Evolutionary conservation across 2,113 vertebrate genomes (phyloP).

Genomic region (Dunckerocampus dactyliophorus): DNA sequence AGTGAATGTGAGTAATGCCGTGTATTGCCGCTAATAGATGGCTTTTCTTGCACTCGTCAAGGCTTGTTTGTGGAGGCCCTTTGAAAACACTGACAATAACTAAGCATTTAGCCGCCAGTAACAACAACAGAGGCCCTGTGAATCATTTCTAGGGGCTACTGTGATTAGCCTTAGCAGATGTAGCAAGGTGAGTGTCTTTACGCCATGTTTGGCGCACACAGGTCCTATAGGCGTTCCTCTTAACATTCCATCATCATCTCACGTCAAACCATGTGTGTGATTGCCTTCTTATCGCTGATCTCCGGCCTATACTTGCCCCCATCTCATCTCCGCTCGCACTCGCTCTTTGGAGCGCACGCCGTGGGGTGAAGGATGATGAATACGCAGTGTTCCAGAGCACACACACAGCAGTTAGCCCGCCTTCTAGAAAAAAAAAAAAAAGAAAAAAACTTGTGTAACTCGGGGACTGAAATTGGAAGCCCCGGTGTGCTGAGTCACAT

Average conservation of each 20-base stretch:
- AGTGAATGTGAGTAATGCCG: conserved; percentile 69
- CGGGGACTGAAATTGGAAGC: conserved; percentile 33
- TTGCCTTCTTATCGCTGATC: conserved; percentile 71
- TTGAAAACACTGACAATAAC: conserved; percentile 68
- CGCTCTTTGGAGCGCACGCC: conserved; percentile 44
- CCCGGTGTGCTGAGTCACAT: conserved; percentile 51
- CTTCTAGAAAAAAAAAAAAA: neutral
- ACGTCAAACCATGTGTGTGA: conserved; percentile 70
- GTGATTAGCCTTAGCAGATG: conserved; percentile 47
- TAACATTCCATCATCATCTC: conserved; percentile 57
- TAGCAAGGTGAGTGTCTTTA: conserved; percentile 49
- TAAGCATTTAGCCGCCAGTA: conserved; percentile 58
- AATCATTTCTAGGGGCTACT: conserved; percentile 53
- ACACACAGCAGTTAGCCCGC: conserved; percentile 1
- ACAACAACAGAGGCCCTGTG: conserved; percentile 59
- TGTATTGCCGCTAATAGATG: conserved; percentile 71
- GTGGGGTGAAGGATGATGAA: conserved; percentile 62
- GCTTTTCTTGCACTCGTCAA: conserved; percentile 70
- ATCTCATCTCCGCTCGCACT: conserved; percentile 38
- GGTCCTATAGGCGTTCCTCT: conserved; percentile 58
- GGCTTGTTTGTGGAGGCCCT: conserved; percentile 64
- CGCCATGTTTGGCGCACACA: conserved; percentile 56
- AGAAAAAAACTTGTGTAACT: conserved; percentile 42
- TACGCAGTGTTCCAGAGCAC: conserved; percentile 51
- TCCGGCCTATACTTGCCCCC: conserved; percentile 60